Evolutionary conservation across 2,888 invertebrate genomes (phyloP).

Genomic region (Leptopterna dolabrata): DNA sequence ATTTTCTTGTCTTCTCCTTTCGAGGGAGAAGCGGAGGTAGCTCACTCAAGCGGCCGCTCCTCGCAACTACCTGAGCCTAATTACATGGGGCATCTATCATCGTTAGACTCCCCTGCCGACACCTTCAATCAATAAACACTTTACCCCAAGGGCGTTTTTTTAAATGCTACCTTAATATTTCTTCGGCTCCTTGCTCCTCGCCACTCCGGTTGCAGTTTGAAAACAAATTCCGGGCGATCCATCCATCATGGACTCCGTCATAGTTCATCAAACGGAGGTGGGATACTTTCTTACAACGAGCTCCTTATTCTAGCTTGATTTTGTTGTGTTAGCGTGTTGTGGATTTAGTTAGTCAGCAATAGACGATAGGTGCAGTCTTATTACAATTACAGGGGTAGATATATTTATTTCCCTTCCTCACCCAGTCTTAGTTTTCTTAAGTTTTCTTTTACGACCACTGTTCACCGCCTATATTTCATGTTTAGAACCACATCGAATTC

Average conservation of each 20-base stretch:
- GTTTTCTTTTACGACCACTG: no score
- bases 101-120: slow-evolving; percentile 54
- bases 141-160: slow-evolving; percentile 44
- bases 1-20: neutral
- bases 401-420: no score
- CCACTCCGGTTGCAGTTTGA: slow-evolving; percentile 7
- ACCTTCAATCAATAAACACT: slow-evolving; percentile 56
- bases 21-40: slow-evolving; percentile 15
- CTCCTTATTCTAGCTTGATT: no score
- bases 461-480: no score
- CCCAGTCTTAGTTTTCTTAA: no score
- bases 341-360: no score
- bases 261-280: neutral
- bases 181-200: neutral
- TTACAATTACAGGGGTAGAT: no score
- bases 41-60: slow-evolving; percentile 39
- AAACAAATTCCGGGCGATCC: neutral
- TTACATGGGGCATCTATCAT: slow-evolving; percentile 55
- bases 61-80: slow-evolving; percentile 49
- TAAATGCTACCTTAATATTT: slow-evolving; percentile 39
- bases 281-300: neutral
- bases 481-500: no score
- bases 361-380: no score
- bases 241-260: neutral
- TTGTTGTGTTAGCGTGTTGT: no score